Conservation (phyloP, 2,113 vertebrate genomes). For the Spheniscus mendiculus region DNA sequence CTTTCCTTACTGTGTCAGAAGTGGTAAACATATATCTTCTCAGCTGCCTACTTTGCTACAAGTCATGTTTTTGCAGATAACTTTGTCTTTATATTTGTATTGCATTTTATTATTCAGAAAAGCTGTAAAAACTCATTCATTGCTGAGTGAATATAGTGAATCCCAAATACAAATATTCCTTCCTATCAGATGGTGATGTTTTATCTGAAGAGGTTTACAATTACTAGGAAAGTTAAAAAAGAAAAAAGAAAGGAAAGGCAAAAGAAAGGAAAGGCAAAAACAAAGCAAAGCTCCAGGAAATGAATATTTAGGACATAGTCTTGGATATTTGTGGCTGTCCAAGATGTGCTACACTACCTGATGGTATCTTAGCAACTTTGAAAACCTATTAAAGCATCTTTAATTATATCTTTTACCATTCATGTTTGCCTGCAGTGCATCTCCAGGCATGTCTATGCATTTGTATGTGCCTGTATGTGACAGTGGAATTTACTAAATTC, state of each 20-base stretch:
- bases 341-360: background rate
- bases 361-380: slow-evolving; percentile 58
- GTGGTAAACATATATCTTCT: background rate
- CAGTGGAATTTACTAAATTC: background rate
- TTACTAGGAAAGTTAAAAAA: background rate
- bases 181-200: background rate
- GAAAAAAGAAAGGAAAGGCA: background rate
- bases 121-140: background rate
- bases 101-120: slow-evolving; percentile 19
- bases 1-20: background rate
- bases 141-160: background rate
- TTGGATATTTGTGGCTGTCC: background rate
- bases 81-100: background rate
- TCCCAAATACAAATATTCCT: background rate
- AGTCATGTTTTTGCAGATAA: background rate
- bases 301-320: background rate
- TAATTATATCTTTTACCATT: slow-evolving; percentile 22
- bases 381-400: slow-evolving; percentile 25
- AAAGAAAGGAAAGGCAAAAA: background rate
- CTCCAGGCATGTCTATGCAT: background rate
- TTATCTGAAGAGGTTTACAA: slow-evolving; percentile 14
- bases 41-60: background rate
- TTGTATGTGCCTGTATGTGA: background rate
- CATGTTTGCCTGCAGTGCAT: background rate
- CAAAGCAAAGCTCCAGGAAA: background rate